phyloP scores from a whole-genome alignment of 1,140 invertebrate species.

The Ceratosolen fusciceps region DNA sequence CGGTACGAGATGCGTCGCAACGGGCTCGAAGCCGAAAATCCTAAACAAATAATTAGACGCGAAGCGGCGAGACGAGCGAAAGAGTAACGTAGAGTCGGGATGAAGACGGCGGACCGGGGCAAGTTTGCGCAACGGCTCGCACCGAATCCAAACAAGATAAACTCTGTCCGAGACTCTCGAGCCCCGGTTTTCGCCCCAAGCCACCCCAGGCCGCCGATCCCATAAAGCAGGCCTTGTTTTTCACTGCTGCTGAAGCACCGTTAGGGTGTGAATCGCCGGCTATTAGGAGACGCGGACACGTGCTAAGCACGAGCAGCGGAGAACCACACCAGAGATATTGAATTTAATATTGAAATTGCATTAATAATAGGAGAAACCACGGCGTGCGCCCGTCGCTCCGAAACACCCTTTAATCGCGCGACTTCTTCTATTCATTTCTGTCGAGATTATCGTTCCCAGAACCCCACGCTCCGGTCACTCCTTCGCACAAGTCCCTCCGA shows the following conservation, averaged over 20 bases:
- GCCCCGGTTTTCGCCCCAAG: no score
- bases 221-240: not conserved
- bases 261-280: not conserved
- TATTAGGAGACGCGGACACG: conserved; percentile 21
- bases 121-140: conserved; percentile 10
- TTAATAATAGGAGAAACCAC: conserved; percentile 17
- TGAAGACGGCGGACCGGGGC: not conserved
- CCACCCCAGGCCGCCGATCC: not conserved
- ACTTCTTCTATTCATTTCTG: not conserved
- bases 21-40: not conserved
- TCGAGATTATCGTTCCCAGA: not conserved
- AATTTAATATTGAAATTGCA: conserved; percentile 47
- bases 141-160: conserved; percentile 38
- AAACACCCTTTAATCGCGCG: not conserved
- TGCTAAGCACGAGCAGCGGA: conserved; percentile 24
- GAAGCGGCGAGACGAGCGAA: not conserved
- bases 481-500: not conserved
- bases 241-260: not conserved
- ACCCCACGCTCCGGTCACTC: not conserved
- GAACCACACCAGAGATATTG: conserved; percentile 29
- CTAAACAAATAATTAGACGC: conserved; percentile 35
- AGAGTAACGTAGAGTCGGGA: not conserved
- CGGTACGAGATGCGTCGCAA: not conserved
- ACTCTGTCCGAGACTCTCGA: not conserved
- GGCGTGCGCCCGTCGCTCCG: conserved; percentile 31